Evolutionary conservation across 2,888 invertebrate genomes (phyloP).

Genomic region (Lypha dubia): DNA sequence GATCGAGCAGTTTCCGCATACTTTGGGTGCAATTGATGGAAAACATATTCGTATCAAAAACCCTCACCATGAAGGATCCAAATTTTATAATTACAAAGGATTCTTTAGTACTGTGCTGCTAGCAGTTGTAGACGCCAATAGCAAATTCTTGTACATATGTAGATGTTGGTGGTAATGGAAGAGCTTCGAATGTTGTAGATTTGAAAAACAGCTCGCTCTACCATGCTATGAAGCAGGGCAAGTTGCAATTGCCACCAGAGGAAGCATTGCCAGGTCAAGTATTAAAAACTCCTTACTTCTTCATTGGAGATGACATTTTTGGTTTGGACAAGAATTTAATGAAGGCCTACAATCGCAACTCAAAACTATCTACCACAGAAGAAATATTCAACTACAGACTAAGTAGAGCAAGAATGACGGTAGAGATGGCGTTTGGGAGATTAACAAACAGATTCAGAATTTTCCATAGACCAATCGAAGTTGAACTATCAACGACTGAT

Average conservation of each 20-base stretch:
- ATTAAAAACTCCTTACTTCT: constrained; percentile 3
- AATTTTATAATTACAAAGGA: no score
- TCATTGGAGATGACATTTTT: constrained; percentile 34
- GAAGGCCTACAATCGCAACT: constrained; percentile 11
- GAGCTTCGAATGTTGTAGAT: constrained; percentile 4
- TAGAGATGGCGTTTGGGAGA: no score
- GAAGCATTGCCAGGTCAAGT: constrained; percentile 32
- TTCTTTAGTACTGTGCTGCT: constrained; percentile 5
- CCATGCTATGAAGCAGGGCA: constrained; percentile 2
- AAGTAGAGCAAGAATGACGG: constrained; percentile 22
- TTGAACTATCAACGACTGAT: no score
- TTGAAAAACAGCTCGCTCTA: constrained; percentile 18
- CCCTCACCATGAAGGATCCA: not conserved
- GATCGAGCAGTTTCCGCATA: not conserved
- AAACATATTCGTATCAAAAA: constrained; percentile 10
- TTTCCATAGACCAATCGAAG: not conserved
- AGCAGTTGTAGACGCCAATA: not conserved
- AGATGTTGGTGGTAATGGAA: constrained; percentile 24
- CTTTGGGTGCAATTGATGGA: constrained; percentile 14
- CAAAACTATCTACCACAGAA: constrained; percentile 2
- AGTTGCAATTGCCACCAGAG: not conserved
- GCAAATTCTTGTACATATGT: constrained; percentile 2
- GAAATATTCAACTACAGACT: constrained; percentile 20
- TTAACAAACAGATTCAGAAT: no score
- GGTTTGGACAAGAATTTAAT: constrained; percentile 6